Conservation (phyloP, 1,140 invertebrate species). For the Centruroides sculpturatus region DNA sequence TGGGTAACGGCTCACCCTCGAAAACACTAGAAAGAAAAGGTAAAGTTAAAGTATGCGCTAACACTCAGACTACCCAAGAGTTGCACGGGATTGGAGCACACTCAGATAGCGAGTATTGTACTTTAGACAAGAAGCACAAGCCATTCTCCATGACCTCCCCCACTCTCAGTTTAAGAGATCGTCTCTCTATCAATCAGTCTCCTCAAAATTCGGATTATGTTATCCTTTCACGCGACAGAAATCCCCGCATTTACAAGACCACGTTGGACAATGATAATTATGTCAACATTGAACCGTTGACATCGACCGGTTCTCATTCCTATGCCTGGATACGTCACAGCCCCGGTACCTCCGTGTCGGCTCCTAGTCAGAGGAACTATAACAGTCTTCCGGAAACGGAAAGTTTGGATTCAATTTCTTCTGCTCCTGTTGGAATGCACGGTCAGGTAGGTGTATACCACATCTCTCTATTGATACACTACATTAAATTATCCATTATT, state of each 20-base stretch:
- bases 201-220: constrained; percentile 10
- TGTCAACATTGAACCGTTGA: constrained; percentile 18
- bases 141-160: constrained; percentile 13
- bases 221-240: background rate
- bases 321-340: constrained; percentile 44
- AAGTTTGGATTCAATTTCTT: constrained; percentile 48
- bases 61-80: constrained; percentile 51
- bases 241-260: background rate
- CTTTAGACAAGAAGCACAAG: constrained; percentile 7
- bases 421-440: constrained; percentile 37
- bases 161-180: constrained; percentile 8
- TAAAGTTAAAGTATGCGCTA: constrained; percentile 64
- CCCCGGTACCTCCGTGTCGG: constrained; percentile 38
- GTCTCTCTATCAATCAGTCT: constrained; percentile 23
- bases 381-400: constrained; percentile 47
- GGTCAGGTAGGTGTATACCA: constrained; percentile 23
- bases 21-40: background rate
- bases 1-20: too few species aligned
- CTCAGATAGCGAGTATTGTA: constrained; percentile 14
- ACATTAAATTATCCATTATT: too few species aligned
- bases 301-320: constrained; percentile 20
- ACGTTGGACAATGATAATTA: constrained; percentile 25
- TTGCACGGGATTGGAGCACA: background rate
- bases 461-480: too few species aligned
- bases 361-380: constrained; percentile 18